A percentile compares a stretch with the other conserved stretches of the same genome.
Evolutionary conservation across 1,140 invertebrate species (phyloP).

Genomic region (Venturia canescens): DNA sequence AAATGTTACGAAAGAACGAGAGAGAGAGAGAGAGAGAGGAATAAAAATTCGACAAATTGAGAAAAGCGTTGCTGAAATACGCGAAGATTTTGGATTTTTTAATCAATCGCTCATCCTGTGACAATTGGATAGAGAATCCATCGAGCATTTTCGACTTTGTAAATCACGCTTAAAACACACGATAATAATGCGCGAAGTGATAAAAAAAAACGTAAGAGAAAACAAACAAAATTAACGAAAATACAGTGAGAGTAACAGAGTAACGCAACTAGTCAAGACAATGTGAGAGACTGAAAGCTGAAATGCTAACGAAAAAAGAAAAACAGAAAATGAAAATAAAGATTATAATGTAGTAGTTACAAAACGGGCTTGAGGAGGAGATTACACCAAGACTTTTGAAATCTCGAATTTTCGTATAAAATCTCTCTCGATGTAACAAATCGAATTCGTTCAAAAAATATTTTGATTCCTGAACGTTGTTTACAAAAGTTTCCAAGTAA

Average conservation of each 20-base stretch:
- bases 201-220: neutral
- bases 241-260: slow-evolving; percentile 17
- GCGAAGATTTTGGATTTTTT: neutral
- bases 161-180: neutral
- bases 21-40: too few relatives aligned
- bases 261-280: slow-evolving; percentile 20
- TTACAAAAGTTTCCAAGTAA: too few relatives aligned
- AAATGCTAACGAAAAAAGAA: slow-evolving; percentile 17
- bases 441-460: too few relatives aligned
- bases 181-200: neutral
- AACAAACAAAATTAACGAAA: too few relatives aligned
- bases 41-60: neutral
- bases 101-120: neutral
- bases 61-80: neutral
- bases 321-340: neutral
- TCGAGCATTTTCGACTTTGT: neutral
- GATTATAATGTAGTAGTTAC: slow-evolving; percentile 28
- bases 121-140: neutral
- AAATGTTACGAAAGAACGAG: slow-evolving; percentile 18
- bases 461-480: too few relatives aligned
- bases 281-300: slow-evolving; percentile 26
- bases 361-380: slow-evolving; percentile 9
- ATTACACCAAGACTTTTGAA: neutral
- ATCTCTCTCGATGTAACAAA: neutral
- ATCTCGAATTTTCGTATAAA: neutral